Evolutionary conservation across 2,113 vertebrate species (phyloP).

Genomic region (Megaptera novaeangliae): DNA sequence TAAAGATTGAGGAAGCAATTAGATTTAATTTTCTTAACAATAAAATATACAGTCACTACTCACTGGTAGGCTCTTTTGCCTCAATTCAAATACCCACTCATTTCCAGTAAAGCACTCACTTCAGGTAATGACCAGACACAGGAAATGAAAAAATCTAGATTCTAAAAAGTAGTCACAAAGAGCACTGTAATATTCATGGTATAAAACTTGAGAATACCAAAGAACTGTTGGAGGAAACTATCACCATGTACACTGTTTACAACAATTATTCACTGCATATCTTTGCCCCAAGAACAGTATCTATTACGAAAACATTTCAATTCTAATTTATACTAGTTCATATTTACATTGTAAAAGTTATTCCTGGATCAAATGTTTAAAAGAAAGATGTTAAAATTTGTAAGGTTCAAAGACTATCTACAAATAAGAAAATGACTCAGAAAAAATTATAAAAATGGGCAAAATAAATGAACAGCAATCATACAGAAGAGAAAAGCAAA

Average conservation of each 20-base stretch:
- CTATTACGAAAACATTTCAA: neutral
- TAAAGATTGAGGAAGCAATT: constrained; percentile 44
- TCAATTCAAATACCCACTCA: constrained; percentile 54
- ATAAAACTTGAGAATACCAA: constrained; percentile 76
- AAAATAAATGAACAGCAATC: neutral
- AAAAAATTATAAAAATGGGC: neutral
- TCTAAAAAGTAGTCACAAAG: constrained; percentile 75
- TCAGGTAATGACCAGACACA: constrained; percentile 60
- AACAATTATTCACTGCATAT: constrained; percentile 55
- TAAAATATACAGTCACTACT: constrained; percentile 62
- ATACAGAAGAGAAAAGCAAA: neutral
- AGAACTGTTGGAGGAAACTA: constrained; percentile 72
- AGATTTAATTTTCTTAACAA: constrained; percentile 50
- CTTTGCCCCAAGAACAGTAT: constrained; percentile 54
- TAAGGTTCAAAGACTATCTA: neutral
- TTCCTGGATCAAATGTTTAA: neutral
- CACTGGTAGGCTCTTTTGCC: constrained; percentile 36
- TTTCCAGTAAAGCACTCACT: constrained; percentile 59
- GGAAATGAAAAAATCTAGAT: constrained; percentile 62
- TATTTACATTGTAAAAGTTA: constrained; percentile 1
- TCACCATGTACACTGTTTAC: constrained; percentile 73
- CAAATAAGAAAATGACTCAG: neutral
- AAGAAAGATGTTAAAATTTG: neutral
- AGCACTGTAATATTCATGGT: constrained; percentile 69
- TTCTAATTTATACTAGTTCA: neutral